phyloP scores from a whole-genome alignment of 2,797 vertebrate species.

The Molossus alvarezi region DNA sequence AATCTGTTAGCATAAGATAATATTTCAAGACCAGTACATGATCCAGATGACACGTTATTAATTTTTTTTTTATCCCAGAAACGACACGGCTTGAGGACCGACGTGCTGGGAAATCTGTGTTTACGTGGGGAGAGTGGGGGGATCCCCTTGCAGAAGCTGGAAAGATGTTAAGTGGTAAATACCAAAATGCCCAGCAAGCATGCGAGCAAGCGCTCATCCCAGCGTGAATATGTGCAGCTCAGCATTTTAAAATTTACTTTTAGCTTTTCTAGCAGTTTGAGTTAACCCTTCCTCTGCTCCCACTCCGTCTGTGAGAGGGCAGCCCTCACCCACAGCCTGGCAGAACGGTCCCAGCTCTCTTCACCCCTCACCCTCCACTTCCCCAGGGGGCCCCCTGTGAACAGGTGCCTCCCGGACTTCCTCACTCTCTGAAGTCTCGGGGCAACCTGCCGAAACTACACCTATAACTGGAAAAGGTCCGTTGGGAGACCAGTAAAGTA shows the following conservation, averaged over 20 bases:
- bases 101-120: slow-evolving; percentile 71
- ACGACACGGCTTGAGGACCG: slow-evolving; percentile 64
- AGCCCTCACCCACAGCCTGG: background rate
- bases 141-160: slow-evolving; percentile 46
- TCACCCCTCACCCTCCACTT: background rate
- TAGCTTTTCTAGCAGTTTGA: slow-evolving; percentile 70
- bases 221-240: slow-evolving; percentile 69
- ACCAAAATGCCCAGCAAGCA: slow-evolving; percentile 75
- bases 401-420: background rate
- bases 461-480: background rate
- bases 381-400: background rate
- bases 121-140: background rate
- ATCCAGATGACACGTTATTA: background rate
- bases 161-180: slow-evolving; percentile 73
- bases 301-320: background rate
- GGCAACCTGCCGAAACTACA: background rate
- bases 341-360: background rate
- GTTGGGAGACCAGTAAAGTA: background rate
- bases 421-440: background rate
- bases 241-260: slow-evolving; percentile 76
- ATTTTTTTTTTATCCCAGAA: background rate
- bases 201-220: slow-evolving; percentile 9
- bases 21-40: slow-evolving; percentile 21
- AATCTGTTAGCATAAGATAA: slow-evolving; percentile 15
- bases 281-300: slow-evolving; percentile 57